Evolutionary conservation across 1,140 invertebrate species (phyloP), one percentile per base, ranked within the genome.

Genomic region (Leptoteleia sp.): DNA sequence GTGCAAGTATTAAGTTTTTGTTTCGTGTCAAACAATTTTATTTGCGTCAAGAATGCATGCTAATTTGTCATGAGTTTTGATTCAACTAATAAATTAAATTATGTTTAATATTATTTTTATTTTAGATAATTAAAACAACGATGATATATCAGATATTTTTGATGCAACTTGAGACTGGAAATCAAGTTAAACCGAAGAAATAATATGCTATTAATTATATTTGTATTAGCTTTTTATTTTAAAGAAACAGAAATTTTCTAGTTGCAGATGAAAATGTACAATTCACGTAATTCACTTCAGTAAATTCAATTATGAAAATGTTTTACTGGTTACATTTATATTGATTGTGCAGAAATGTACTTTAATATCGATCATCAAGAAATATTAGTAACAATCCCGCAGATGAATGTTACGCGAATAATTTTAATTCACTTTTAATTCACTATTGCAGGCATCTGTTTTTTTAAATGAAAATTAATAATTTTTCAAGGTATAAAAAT

Each of bases 61-160:
- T n/a, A n/a, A n/a, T n/a, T n/a, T n/a, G n/a, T n/a, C n/a, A n/a
- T n/a, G n/a, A 22, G 19, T 22, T 22, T 22, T 22, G 19, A 22
- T 22, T 22, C 2, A 22, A 2, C 2, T 5, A 22, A 22, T n/a
- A n/a, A 9, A n/a, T 1, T 9, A 31, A 9, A 1, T 0, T 31
- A 9, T n/a, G 29, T 31, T 31, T 31, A n/a, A 31, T 31, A 31
- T 3, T 42, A n/a, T 3, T 17, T 19, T 16, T 7, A 0, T 42
- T 17, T 6, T 22, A 42, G 40, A 22, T 42, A 17, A 42, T 42
- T 38, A 5, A 25, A 38, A 54, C 50, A 12, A 40, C 35, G 8
- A 27, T 38, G 1, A 38, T 54, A 38, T 54, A 40, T 27, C 50
- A 54, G 40, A 25, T 54, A 25, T 54, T 54, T 16, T 22, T 54